phyloP scores from a whole-genome alignment of 2,888 invertebrate species.

The Tetramorium bicarinatum region DNA sequence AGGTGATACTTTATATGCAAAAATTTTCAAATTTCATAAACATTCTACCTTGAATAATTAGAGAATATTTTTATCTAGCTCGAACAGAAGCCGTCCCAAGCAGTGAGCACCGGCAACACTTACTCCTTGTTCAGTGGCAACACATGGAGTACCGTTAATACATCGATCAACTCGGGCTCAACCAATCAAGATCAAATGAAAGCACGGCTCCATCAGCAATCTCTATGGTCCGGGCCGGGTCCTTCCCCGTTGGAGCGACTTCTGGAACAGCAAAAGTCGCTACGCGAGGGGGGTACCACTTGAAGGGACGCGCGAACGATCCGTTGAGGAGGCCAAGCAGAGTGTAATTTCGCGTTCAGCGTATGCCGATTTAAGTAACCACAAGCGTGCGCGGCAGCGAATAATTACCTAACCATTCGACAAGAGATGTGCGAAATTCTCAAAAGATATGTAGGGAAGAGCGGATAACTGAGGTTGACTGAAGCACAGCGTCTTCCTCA shows the following conservation, averaged over 20 bases:
- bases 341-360: slow-evolving; percentile 72
- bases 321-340: slow-evolving; percentile 75
- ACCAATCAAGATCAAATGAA: slow-evolving; percentile 80
- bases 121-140: slow-evolving; percentile 88
- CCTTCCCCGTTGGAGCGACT: slow-evolving; percentile 93
- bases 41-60: background rate
- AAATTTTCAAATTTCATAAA: background rate
- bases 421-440: slow-evolving; percentile 65
- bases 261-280: slow-evolving; percentile 93
- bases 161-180: slow-evolving; percentile 72
- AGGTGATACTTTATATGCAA: background rate
- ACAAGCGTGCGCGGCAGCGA: slow-evolving; percentile 58
- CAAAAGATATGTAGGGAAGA: slow-evolving; percentile 60
- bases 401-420: slow-evolving; percentile 62
- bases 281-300: slow-evolving; percentile 86
- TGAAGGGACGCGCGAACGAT: slow-evolving; percentile 78
- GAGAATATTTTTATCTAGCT: slow-evolving; percentile 77
- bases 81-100: slow-evolving; percentile 85
- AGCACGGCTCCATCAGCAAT: slow-evolving; percentile 87
- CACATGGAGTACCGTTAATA: slow-evolving; percentile 77
- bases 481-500: slow-evolving; percentile 20
- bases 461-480: slow-evolving; percentile 26
- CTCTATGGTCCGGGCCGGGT: slow-evolving; percentile 92
- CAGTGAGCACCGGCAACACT: slow-evolving; percentile 84
- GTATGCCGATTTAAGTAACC: slow-evolving; percentile 72